These are phyloP conservation scores for Rhynchophorus ferrugineus DNA, from an alignment of 1,140 invertebrate genomes.

Conservation along the genomic window DNA sequence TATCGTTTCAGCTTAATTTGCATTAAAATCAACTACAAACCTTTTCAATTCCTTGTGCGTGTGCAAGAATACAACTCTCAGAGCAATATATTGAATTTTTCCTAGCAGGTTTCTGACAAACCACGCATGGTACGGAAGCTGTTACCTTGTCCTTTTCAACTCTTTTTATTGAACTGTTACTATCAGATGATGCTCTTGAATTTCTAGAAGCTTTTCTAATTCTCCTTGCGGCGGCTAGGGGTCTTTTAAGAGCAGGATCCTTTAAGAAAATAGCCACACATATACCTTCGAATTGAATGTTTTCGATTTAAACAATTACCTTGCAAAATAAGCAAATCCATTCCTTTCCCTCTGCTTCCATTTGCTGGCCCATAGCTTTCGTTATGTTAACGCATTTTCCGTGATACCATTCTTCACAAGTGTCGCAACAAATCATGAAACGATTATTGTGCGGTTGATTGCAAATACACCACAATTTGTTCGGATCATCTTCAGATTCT, in stretches of 20 bases:
- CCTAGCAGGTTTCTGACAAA: constrained; percentile 64
- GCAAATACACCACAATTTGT: constrained; percentile 93
- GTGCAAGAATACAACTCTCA: constrained; percentile 75
- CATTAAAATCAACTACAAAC: too few relatives aligned
- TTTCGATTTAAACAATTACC: too few relatives aligned
- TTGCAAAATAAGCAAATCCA: constrained; percentile 89
- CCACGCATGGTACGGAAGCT: constrained; percentile 48
- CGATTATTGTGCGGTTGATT: constrained; percentile 90
- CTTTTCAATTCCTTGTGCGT: constrained; percentile 63
- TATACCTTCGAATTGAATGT: too few relatives aligned
- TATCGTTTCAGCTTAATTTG: too few relatives aligned
- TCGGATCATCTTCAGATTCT: constrained; percentile 82
- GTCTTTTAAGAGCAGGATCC: constrained; percentile 36
- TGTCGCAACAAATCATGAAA: constrained; percentile 97
- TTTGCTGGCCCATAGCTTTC: constrained; percentile 79
- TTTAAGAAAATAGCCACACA: too few relatives aligned
- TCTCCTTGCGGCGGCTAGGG: constrained; percentile 36
- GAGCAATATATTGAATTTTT: constrained; percentile 78
- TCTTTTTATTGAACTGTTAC: constrained; percentile 24
- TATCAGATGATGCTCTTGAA: constrained; percentile 33
- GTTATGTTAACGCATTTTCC: constrained; percentile 92
- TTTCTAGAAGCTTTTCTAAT: constrained; percentile 37
- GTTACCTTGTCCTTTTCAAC: constrained; percentile 6
- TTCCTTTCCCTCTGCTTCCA: constrained; percentile 82
- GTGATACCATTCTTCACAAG: constrained; percentile 94